Conservation (phyloP, 2,888 invertebrate genomes). For the Malachius bipustulatus region DNA sequence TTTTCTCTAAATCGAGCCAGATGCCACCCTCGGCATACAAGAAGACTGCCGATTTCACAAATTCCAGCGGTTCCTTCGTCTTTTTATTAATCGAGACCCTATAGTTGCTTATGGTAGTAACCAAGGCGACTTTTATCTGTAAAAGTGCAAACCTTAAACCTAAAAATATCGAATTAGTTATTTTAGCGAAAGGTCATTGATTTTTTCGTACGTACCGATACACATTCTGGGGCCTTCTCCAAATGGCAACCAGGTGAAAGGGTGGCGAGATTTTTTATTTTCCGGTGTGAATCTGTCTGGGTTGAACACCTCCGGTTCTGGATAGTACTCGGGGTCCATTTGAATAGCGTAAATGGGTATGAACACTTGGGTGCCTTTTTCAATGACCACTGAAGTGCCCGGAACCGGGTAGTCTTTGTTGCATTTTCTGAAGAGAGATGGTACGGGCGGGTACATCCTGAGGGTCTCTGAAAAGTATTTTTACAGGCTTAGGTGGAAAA, state of each 20-base stretch:
- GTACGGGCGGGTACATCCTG: conserved; percentile 30
- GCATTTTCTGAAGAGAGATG: conserved; percentile 20
- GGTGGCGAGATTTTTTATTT: conserved; percentile 18
- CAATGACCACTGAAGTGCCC: conserved; percentile 26
- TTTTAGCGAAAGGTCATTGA: not conserved
- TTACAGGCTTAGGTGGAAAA: too few relatives aligned
- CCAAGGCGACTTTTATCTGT: not conserved
- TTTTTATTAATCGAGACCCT: not conserved
- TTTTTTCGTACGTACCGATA: conserved; percentile 24
- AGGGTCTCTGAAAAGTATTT: conserved; percentile 33
- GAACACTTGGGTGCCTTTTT: conserved; percentile 28
- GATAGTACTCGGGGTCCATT: conserved; percentile 23
- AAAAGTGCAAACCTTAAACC: not conserved
- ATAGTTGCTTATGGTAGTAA: not conserved
- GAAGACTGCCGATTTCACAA: not conserved
- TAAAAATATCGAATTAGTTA: not conserved
- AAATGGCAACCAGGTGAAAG: conserved; percentile 27
- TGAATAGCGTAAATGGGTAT: conserved; percentile 26
- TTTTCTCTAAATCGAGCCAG: not conserved
- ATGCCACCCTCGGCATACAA: not conserved
- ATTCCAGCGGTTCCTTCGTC: not conserved
- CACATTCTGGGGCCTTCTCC: conserved; percentile 33
- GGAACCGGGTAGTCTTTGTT: conserved; percentile 26
- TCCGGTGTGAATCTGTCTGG: conserved; percentile 23
- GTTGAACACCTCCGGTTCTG: conserved; percentile 23